These are phyloP conservation scores for Willisornis vidua DNA, from an alignment of 2,113 vertebrate species.

Conservation along the genomic window DNA sequence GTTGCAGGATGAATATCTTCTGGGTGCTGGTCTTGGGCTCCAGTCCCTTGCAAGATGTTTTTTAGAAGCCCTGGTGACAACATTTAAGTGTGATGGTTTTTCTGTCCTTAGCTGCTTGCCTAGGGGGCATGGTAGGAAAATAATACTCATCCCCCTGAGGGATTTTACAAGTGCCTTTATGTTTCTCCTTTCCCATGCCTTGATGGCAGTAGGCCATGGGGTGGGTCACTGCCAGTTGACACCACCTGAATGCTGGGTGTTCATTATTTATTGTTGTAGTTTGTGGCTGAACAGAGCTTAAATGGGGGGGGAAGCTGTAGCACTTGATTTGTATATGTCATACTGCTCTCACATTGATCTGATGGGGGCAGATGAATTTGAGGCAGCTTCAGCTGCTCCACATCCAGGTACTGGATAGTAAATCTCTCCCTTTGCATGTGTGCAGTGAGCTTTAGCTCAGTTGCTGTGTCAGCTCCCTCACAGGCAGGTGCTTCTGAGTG, in stretches of 20 bases:
- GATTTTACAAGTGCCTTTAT: not conserved
- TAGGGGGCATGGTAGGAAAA: not conserved
- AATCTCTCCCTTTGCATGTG: not conserved
- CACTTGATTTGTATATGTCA: not conserved
- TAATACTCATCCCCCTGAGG: not conserved
- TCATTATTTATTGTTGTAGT: not conserved
- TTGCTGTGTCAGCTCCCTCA: not conserved
- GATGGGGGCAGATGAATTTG: not conserved
- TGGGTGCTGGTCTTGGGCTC: not conserved
- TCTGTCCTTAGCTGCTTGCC: not conserved
- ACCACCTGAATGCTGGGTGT: not conserved
- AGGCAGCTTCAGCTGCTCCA: not conserved
- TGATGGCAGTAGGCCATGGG: not conserved
- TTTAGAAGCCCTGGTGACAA: not conserved
- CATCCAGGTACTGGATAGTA: not conserved
- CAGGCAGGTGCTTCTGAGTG: not conserved
- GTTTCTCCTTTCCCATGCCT: not conserved
- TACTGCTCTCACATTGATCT: not conserved
- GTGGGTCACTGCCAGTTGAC: not conserved
- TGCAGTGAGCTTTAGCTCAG: not conserved
- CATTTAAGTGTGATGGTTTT: not conserved
- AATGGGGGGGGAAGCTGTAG: not conserved
- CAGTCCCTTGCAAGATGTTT: not conserved
- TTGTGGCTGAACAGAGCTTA: slow-evolving; percentile 6
- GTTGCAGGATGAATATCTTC: not conserved